Conservation (phyloP, 2,888 invertebrate genomes). For the Monochamus alternatus region DNA sequence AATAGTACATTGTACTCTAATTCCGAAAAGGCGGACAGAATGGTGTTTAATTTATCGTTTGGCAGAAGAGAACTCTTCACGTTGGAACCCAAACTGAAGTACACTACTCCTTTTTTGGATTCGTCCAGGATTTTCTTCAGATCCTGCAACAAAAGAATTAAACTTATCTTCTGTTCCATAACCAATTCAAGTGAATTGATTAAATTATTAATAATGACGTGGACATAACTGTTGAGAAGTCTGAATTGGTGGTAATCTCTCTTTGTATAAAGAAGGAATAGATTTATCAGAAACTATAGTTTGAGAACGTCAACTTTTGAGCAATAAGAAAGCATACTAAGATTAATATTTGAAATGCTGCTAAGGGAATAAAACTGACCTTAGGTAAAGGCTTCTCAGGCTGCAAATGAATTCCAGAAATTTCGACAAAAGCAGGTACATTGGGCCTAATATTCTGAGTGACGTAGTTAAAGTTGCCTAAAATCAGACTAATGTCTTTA, state of each 20-base stretch:
- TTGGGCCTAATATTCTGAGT: constrained; percentile 54
- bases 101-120: constrained; percentile 66
- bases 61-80: constrained; percentile 65
- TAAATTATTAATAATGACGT: no score
- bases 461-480: constrained; percentile 58
- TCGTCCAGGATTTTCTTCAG: constrained; percentile 65
- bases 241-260: no score
- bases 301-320: no score
- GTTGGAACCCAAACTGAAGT: constrained; percentile 70
- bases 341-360: background rate
- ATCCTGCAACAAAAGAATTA: constrained; percentile 59
- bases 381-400: constrained; percentile 55
- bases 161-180: no score
- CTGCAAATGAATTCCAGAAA: constrained; percentile 59
- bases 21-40: constrained; percentile 65
- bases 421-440: constrained; percentile 57
- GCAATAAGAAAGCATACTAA: background rate
- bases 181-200: no score
- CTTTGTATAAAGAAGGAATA: no score
- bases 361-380: constrained; percentile 43
- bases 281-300: no score
- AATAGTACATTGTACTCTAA: constrained; percentile 70
- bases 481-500: constrained; percentile 57
- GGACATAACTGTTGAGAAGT: no score
- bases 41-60: constrained; percentile 58